Percentiles rank a stretch among this genome's conserved stretches.
Evolutionary conservation across 2,888 invertebrate species (phyloP).

Genomic region (Catocala fraxini): DNA sequence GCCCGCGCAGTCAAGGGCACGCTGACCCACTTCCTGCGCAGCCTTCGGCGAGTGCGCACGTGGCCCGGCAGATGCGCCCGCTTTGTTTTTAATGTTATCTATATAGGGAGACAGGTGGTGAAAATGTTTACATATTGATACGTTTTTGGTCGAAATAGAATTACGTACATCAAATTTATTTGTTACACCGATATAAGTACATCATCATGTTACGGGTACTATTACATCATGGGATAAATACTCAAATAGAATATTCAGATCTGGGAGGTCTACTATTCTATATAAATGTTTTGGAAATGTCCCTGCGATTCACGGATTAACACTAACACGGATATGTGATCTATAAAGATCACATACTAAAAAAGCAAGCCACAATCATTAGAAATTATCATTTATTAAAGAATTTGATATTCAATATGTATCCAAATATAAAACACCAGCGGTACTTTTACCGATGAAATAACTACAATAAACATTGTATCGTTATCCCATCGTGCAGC

Average conservation of each 20-base stretch:
- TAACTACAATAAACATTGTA: conserved; percentile 16
- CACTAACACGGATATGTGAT: too few species aligned
- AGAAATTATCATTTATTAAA: not conserved
- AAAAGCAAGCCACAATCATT: not conserved
- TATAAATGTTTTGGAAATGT: too few species aligned
- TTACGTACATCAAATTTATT: too few species aligned
- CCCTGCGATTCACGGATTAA: too few species aligned
- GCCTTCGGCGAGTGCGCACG: conserved; percentile 66
- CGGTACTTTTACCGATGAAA: conserved; percentile 10
- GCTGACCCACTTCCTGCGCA: conserved; percentile 74
- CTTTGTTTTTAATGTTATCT: conserved; percentile 19
- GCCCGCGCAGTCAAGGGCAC: conserved; percentile 72
- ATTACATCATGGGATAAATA: too few species aligned
- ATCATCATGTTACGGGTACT: too few species aligned
- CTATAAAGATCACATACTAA: too few species aligned
- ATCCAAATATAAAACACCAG: not conserved
- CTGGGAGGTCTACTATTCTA: too few species aligned
- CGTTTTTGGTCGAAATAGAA: not conserved
- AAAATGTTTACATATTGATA: not conserved
- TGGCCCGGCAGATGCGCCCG: conserved; percentile 50
- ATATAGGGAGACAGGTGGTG: conserved; percentile 22
- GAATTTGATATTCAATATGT: not conserved
- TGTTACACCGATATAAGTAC: too few species aligned
- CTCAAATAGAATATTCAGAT: too few species aligned
- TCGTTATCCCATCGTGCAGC: conserved; percentile 4